phyloP scores from a whole-genome alignment of 2,113 vertebrate genomes.

The Stictonetta naevosa region DNA sequence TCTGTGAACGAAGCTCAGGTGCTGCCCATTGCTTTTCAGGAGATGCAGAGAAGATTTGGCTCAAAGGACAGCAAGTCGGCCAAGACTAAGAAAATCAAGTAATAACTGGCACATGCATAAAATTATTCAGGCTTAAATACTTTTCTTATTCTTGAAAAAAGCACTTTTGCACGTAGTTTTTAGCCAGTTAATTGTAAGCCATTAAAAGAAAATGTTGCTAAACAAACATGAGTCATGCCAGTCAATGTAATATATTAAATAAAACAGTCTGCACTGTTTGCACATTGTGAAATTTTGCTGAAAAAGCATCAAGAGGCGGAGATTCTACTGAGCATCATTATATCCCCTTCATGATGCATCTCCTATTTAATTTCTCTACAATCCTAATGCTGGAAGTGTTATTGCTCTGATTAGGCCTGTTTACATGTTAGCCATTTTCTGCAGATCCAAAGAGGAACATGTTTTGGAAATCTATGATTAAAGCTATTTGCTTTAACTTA shows the following conservation, averaged over 20 bases:
- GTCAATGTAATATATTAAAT: not conserved
- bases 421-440: conserved; percentile 30
- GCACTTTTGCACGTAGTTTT: not conserved
- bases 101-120: not conserved
- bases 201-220: not conserved
- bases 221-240: not conserved
- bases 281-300: not conserved
- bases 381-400: conserved; percentile 11
- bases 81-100: not conserved
- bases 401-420: conserved; percentile 22
- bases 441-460: not conserved
- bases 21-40: not conserved
- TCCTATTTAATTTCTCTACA: not conserved
- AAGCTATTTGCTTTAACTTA: conserved; percentile 42
- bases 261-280: not conserved
- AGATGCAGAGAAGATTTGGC: not conserved
- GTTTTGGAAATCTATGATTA: conserved; percentile 36
- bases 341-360: not conserved
- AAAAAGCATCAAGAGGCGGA: not conserved
- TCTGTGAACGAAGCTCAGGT: not conserved
- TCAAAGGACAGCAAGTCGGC: not conserved
- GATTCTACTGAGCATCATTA: not conserved
- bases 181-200: not conserved
- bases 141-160: not conserved
- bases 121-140: not conserved